Evolutionary conservation across 1,140 invertebrate species (phyloP), one percentile per base, ranked within the genome.

Genomic region (Cyphomyrmex costatus): DNA sequence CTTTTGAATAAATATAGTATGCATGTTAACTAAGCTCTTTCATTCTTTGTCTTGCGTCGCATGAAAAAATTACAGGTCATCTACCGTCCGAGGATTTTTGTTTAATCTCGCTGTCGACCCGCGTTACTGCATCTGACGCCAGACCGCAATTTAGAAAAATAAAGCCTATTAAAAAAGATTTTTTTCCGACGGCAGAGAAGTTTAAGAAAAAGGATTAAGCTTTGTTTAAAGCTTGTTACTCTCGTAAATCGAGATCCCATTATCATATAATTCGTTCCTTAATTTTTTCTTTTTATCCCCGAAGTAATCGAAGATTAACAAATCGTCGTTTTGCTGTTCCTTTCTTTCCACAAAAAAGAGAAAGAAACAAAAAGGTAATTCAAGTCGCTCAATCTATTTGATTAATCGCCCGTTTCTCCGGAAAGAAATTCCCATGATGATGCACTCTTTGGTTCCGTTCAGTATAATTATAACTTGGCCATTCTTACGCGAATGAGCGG

Each of bases 401-500:
- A 83, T 83, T 49, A 83, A 74, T 83, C 24, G 56, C 42, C 16
- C n/a, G 4, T 79, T 24, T 30, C 36, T 7, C 10, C 24, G 33
- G 24, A 60, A 46, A 60, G 51, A 73, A 60, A 46, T 49, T 74
- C 33, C 19, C 14, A 1, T 24, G 60, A 30, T 24, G 5, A 14
- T 16, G 33, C 51, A 73, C 36, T 74, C 51, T 58, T 83, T 49
- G 36, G 61, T 60, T 73, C n/a, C 24, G n/a, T 27, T 68, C 24
- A 74, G 53, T 61, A n/a, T n/a, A 83, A 83, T 83, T 83, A 83
- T 83, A 83, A 83, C 68, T 83, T 83, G 36, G 68, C 53, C 36
- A 83, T 73, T 83, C 56, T 83, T 83, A 83, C 56, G 36, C 6
- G 79, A 83, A 61, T 27, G 56, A 53, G 27, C 36, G 53, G n/a